A percentile compares a stretch with the other conserved stretches of the same genome.
Conservation (phyloP, 2,797 vertebrate species). For the Hemitrygon akajei region DNA sequence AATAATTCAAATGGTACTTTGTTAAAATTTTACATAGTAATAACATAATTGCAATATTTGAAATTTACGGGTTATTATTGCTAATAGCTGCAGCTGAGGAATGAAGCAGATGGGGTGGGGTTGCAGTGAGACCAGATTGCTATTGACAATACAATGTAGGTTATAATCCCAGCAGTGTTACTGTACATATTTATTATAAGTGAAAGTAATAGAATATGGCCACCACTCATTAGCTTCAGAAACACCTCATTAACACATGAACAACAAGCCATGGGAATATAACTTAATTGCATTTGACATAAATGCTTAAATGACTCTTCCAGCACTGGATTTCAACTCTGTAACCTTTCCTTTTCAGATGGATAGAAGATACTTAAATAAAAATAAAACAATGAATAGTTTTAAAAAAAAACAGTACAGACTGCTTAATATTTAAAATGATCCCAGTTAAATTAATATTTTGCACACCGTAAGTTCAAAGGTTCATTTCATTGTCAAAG, state of each 20-base stretch:
- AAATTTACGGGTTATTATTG: neutral
- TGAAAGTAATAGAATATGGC: neutral
- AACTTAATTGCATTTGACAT: neutral
- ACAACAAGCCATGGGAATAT: neutral
- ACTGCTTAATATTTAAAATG: no score
- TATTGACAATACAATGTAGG: neutral
- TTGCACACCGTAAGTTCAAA: no score
- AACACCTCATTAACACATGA: neutral
- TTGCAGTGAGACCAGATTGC: neutral
- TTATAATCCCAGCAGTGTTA: neutral
- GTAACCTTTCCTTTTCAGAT: neutral
- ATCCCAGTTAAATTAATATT: no score
- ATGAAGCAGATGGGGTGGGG: neutral
- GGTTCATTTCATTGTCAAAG: no score
- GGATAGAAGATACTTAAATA: neutral
- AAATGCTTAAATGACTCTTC: neutral
- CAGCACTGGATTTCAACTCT: neutral
- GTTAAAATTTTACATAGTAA: neutral
- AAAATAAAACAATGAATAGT: neutral
- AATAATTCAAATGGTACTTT: neutral
- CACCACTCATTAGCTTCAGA: constrained; percentile 1
- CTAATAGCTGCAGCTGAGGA: neutral
- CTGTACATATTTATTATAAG: neutral
- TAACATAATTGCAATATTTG: neutral
- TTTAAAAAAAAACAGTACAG: no score